Conservation (phyloP, 1,140 invertebrate species). For the Scylla paramamosain region DNA sequence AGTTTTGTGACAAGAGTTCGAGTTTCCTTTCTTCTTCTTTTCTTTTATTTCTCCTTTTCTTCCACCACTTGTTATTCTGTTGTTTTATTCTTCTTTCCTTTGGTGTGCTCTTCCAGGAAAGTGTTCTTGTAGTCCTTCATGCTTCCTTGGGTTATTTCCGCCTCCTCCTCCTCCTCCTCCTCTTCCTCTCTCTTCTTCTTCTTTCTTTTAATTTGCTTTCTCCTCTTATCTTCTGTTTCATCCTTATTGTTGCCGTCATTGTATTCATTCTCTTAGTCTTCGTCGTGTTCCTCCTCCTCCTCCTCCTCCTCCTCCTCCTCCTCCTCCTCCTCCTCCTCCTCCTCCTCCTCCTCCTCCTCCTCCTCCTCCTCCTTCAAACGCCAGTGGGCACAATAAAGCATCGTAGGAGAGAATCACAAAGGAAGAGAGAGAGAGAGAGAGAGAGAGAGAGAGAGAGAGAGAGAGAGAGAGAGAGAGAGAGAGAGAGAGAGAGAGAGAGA, state of each 20-base stretch:
- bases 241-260: background rate
- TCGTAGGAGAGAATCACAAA: background rate
- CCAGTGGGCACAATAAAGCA: background rate
- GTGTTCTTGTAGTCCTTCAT: too few species aligned
- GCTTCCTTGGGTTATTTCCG: too few species aligned
- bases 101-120: too few species aligned
- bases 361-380: background rate
- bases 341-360: background rate
- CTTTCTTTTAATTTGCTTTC: too few species aligned
- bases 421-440: background rate
- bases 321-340: background rate
- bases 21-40: too few species aligned
- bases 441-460: constrained; percentile 43
- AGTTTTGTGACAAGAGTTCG: too few species aligned
- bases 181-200: too few species aligned
- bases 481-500: background rate
- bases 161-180: too few species aligned
- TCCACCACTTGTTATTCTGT: too few species aligned
- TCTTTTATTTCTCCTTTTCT: too few species aligned
- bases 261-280: background rate
- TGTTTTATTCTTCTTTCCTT: too few species aligned
- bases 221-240: too few species aligned
- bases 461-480: constrained; percentile 40
- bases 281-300: background rate
- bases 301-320: background rate